phyloP scores from a whole-genome alignment of 2,113 vertebrate genomes.

The Pycnonotus jocosus region DNA sequence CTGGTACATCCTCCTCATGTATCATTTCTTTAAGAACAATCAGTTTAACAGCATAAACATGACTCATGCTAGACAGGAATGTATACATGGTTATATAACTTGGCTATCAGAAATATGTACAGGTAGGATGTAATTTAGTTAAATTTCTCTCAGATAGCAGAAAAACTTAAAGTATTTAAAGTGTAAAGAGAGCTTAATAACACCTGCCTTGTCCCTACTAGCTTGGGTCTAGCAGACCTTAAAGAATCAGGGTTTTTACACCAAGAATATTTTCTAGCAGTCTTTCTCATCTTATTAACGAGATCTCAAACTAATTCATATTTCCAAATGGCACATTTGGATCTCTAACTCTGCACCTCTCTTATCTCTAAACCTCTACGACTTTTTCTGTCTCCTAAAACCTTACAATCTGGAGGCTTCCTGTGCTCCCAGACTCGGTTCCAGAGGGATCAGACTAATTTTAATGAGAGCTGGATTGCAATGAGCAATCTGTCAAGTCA shows the following conservation, averaged over 20 bases:
- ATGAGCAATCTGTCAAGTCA: background rate
- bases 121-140: background rate
- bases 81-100: background rate
- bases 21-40: background rate
- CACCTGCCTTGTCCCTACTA: background rate
- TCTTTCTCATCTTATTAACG: background rate
- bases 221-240: background rate
- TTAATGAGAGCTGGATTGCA: conserved; percentile 26
- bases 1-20: background rate
- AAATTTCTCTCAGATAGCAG: background rate
- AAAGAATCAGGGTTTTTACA: background rate
- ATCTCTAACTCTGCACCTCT: background rate
- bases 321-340: background rate
- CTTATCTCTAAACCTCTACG: background rate
- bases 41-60: background rate
- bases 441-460: background rate
- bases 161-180: background rate
- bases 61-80: background rate
- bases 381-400: background rate
- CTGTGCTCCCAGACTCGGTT: background rate
- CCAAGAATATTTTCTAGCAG: background rate
- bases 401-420: background rate
- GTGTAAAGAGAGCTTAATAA: background rate
- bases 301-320: background rate
- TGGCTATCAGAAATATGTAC: background rate